Base-by-base conservation (phyloP, 1,140 invertebrate genomes). In the Drusus annulatus region DNA sequence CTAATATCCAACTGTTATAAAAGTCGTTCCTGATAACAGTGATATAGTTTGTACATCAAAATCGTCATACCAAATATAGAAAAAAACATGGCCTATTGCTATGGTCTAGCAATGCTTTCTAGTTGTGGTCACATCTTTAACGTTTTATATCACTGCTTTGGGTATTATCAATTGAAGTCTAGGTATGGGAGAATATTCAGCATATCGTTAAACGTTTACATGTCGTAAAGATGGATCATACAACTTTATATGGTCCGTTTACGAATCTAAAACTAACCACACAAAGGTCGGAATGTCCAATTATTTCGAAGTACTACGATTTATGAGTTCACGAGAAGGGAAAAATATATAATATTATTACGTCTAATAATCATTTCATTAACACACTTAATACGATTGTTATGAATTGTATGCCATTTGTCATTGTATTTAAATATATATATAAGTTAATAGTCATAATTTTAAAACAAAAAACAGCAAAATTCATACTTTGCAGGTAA, bases 121-220 rank as follows among this genome's bases (percentile, higher is more conserved):
- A 56, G 7, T 45, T 21, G 54, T 0, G 10, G 54, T 7, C 54
- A 0, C 3, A 56, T 17, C n/a, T 17, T 5, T 0, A 16, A 1
- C n/a, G n/a, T 56, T 56, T 56, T 56, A n/a, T 1, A 21, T 56
- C 54, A 6, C 19, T 10, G n/a, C n/a, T 7, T 21, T 6, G 19
- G 19, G 54, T 56, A 56, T 56, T 21, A 21, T 56, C n/a, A 21
- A 56, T 56, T 56, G 19, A n/a, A 56, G 45, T 69, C 5, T 45
- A 69, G 21, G 65, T 50, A 50, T 69, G 36, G 10, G 62, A 36
- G 65, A 63, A 63, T 21, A 69, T 69, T 69, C 36, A 13, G 52
- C 69, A 19, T 77, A 77, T 77, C 58, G 58, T 80, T 65, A 80
- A 80, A 65, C 79, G 79, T 65, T 80, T 80, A 80, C 79, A 63